Evolutionary conservation across 53 echinoderm and acorn worm genomes (phyloP).

Genomic region (Zoroaster sp.): DNA sequence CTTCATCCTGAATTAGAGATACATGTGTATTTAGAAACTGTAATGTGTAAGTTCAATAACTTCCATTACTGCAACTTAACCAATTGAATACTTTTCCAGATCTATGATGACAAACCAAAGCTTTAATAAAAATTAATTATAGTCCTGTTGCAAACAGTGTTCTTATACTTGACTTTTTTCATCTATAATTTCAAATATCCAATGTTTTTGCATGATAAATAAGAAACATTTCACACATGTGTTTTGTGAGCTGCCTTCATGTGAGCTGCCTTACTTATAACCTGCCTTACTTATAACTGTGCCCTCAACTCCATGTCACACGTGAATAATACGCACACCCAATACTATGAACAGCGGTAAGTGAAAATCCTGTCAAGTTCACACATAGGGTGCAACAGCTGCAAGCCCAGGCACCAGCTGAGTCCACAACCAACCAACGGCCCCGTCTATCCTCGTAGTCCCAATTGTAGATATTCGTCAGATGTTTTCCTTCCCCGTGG

Average conservation of each 20-base stretch:
- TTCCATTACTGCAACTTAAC: no score
- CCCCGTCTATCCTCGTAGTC: neutral
- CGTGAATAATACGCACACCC: neutral
- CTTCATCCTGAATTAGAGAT: no score
- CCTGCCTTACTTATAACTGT: neutral
- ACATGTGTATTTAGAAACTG: no score
- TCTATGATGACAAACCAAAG: no score
- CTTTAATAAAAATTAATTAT: no score
- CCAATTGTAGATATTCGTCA: neutral
- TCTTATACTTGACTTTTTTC: no score
- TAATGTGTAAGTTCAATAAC: no score
- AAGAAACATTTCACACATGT: neutral
- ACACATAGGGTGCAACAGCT: constrained; percentile 39
- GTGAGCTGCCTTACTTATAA: no score
- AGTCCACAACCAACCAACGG: neutral
- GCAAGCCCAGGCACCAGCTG: neutral
- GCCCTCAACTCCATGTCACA: neutral
- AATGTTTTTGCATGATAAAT: neutral
- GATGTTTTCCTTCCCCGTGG: neutral
- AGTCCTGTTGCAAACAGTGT: no score
- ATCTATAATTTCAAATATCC: no score
- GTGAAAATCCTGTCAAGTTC: neutral
- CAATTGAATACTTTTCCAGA: no score
- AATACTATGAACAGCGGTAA: neutral
- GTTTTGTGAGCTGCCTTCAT: no score